Percentiles rank a stretch among this genome's conserved stretches.
phyloP scores from a whole-genome alignment of 2,888 invertebrate species.

The Polydrusus tereticollis region DNA sequence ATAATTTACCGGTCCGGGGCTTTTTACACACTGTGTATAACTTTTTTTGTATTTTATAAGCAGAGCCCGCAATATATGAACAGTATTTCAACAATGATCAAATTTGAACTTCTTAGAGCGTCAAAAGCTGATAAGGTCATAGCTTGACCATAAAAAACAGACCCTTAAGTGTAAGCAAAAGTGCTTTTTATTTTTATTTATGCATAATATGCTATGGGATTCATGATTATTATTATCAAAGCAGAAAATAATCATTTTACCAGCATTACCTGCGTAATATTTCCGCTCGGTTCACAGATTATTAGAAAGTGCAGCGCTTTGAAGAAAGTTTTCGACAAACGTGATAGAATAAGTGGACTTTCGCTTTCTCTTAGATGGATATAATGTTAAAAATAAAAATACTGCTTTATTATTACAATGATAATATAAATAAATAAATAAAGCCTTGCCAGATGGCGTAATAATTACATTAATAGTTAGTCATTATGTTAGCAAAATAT shows the following conservation, averaged over 20 bases:
- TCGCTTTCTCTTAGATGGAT: conserved; percentile 42
- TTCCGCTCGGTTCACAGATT: conserved; percentile 34
- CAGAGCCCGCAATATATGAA: no score
- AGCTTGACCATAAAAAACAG: no score
- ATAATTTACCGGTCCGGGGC: no score
- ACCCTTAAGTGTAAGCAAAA: no score
- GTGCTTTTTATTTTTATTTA: no score
- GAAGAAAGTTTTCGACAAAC: conserved; percentile 43
- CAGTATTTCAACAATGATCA: no score
- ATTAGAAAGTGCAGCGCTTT: conserved; percentile 44
- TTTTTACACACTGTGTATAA: no score
- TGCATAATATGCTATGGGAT: no score
- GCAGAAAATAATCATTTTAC: conserved; percentile 15
- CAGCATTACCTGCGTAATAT: conserved; percentile 8
- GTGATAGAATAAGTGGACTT: conserved; percentile 42
- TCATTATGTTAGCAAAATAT: neutral
- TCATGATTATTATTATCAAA: no score
- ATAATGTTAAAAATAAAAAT: conserved; percentile 37
- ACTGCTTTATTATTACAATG: conserved; percentile 32
- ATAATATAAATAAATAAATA: conserved; percentile 27
- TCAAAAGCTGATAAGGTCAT: no score
- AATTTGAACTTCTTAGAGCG: no score
- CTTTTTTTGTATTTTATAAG: no score
- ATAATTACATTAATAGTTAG: conserved; percentile 13
- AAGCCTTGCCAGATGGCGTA: conserved; percentile 16